phyloP scores from a whole-genome alignment of 2,888 invertebrate genomes.

The Alsophila aescularia region DNA sequence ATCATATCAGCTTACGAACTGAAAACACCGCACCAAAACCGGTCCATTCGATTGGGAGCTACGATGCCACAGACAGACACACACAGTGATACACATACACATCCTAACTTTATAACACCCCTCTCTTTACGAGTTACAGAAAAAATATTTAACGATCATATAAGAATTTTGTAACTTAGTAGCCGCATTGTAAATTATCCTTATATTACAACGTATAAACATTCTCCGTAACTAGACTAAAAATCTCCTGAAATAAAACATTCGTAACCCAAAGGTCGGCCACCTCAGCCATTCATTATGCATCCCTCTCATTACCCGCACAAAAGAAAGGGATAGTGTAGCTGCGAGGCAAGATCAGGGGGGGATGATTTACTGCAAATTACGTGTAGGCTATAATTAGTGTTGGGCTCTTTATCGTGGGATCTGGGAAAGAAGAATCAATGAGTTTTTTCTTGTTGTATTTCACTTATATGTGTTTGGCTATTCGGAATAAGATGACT shows the following conservation, averaged over 20 bases:
- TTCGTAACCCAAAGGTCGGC: slow-evolving; percentile 3
- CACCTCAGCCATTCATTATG: slow-evolving; percentile 28
- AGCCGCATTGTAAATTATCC: background rate
- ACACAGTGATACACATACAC: too few species aligned
- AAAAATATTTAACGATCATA: too few species aligned
- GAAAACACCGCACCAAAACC: too few species aligned
- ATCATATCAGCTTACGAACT: too few species aligned
- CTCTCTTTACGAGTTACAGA: too few species aligned
- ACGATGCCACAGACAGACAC: too few species aligned
- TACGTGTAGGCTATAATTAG: slow-evolving; percentile 28
- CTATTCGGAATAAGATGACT: background rate
- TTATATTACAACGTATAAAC: background rate
- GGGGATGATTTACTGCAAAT: slow-evolving; percentile 35
- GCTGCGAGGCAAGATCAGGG: slow-evolving; percentile 18
- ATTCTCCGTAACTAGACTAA: slow-evolving; percentile 5
- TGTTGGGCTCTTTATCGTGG: slow-evolving; percentile 16
- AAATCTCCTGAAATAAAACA: slow-evolving; percentile 6
- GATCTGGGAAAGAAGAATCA: slow-evolving; percentile 17
- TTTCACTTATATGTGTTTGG: background rate
- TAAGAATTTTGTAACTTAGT: too few species aligned
- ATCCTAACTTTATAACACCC: too few species aligned
- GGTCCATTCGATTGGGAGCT: too few species aligned
- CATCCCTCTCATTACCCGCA: slow-evolving; percentile 33
- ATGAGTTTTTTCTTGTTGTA: slow-evolving; percentile 5
- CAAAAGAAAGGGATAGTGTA: slow-evolving; percentile 27